A percentile compares a stretch with the other conserved stretches of the same genome.
Evolutionary conservation across 2,797 vertebrate genomes (phyloP).

Genomic region (Natrix natrix): DNA sequence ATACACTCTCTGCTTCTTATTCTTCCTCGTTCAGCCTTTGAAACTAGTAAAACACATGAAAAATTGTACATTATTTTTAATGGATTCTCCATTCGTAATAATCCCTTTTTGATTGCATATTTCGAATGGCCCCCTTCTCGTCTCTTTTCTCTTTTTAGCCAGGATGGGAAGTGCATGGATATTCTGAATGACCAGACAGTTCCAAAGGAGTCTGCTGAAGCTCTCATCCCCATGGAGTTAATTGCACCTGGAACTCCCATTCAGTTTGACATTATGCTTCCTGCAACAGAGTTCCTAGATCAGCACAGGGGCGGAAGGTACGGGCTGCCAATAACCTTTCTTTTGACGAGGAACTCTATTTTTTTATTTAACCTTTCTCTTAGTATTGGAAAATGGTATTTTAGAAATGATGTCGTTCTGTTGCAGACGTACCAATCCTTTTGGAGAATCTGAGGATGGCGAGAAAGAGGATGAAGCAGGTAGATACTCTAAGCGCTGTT

Average conservation of each 20-base stretch:
- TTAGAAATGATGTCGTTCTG: background rate
- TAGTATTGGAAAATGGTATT: background rate
- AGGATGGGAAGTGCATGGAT: slow-evolving; percentile 56
- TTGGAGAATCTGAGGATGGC: slow-evolving; percentile 89
- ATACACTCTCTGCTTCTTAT: background rate
- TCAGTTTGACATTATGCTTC: slow-evolving; percentile 94
- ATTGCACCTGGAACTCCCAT: slow-evolving; percentile 94
- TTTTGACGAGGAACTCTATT: background rate
- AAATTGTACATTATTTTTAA: background rate
- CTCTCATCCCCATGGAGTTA: slow-evolving; percentile 78
- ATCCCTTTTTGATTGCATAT: background rate
- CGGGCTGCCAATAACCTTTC: background rate
- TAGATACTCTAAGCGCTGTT: slow-evolving; percentile 50
- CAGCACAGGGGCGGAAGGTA: slow-evolving; percentile 92
- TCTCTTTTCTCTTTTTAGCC: slow-evolving; percentile 59
- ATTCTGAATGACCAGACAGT: slow-evolving; percentile 55
- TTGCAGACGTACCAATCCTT: slow-evolving; percentile 91
- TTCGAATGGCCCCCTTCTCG: background rate
- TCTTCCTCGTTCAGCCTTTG: background rate
- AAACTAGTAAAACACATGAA: background rate
- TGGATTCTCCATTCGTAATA: slow-evolving; percentile 10
- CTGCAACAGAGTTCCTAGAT: slow-evolving; percentile 91
- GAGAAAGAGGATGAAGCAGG: slow-evolving; percentile 77
- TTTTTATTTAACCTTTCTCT: background rate
- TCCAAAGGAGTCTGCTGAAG: slow-evolving; percentile 63